phyloP scores from a whole-genome alignment of 2,113 vertebrate genomes.

The Sarotherodon lohbergeri region DNA sequence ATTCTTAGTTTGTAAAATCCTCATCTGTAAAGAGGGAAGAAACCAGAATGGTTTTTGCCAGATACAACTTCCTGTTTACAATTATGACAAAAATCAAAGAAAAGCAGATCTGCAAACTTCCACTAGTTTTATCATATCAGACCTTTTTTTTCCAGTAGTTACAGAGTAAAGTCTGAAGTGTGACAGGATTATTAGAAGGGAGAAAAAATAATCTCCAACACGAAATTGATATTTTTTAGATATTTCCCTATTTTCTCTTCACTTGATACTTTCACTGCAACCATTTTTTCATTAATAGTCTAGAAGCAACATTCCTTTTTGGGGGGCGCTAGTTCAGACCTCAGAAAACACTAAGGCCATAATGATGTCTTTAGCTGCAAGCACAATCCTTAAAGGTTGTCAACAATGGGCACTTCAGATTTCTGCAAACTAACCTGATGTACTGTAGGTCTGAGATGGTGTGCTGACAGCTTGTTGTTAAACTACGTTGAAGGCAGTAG shows the following conservation, averaged over 20 bases:
- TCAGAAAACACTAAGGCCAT: not conserved
- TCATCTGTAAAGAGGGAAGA: not conserved
- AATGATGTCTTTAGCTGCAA: not conserved
- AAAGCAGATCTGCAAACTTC: not conserved
- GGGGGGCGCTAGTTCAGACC: rapidly evolving
- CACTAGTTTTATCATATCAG: rapidly evolving
- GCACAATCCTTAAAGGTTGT: not conserved
- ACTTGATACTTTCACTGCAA: not conserved
- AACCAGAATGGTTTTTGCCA: not conserved
- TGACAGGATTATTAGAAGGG: not conserved
- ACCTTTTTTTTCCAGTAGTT: not conserved
- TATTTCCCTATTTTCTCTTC: not conserved
- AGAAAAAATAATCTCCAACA: not conserved
- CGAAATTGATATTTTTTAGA: rapidly evolving
- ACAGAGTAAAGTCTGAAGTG: not conserved
- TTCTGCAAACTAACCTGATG: not conserved
- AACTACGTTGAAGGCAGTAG: not conserved
- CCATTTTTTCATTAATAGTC: not conserved
- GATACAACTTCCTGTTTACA: not conserved
- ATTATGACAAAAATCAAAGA: not conserved
- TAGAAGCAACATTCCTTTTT: not conserved
- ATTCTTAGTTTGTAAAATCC: not conserved
- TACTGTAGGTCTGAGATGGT: not conserved
- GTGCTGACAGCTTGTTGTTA: not conserved
- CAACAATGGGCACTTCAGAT: not conserved